Base-by-base conservation (phyloP, 2,888 invertebrate species). In the Drosophila melanosoma region DNA sequence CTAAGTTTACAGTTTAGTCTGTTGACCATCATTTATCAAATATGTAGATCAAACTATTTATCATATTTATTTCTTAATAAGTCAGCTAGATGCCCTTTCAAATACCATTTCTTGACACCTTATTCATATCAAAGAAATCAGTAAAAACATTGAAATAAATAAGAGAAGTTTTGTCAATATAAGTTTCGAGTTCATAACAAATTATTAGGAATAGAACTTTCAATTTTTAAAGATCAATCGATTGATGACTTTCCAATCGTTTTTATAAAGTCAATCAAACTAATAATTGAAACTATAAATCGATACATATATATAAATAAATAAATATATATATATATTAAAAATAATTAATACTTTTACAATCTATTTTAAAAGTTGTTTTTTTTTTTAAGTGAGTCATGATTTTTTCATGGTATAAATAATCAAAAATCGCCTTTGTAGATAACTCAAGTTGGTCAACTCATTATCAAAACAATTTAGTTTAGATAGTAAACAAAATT, bases 1-100 rank as follows among this genome's bases (percentile, higher is more conserved):
- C 59, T 20, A 54, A 49, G 32, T 17, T 23, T 45, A 33, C 38
- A 67, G 29, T 40, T 29, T 40, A 33, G 10, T 12, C 20, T 42
- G 56, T 32, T 57, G 12, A 23, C 10, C 29, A 49, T 35, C 7
- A 35, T 15, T 11, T 33, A 64, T 53, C 20, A 4, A n/a, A 6
- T 40, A 4, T 67, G 17, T 15, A 26, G 12, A 40, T 40, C 23
- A 23, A 23, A n/a, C 26, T 35, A 40, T 53, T 33, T 2, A 33
- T 53, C 29, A 29, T 12, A n/a, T 20, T 23, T 3, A 33, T 12
- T 53, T 61, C 10, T 23, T 3, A n/a, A 5, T 52, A 40, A 17
- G 29, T 36, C 6, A 5, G 20, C n/a, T 32, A 20, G 1, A 15
- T 42, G 8, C 1, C 6, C 1, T 32, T 23, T 32, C 11, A 42